Evolutionary conservation across 2,888 invertebrate species (phyloP).

Genomic region (Pseudococcus longispinus): DNA sequence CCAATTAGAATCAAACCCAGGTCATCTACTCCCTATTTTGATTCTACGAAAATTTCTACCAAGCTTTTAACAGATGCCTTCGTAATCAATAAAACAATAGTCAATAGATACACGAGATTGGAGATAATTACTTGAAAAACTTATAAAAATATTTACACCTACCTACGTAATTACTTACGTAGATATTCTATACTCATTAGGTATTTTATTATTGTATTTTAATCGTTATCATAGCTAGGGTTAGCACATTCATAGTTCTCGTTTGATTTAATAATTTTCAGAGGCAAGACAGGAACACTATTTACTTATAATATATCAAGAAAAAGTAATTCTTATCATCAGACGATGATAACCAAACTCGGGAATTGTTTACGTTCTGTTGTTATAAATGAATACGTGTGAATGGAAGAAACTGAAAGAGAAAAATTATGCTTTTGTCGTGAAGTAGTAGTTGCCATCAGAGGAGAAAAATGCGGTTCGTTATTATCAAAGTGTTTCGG

Average conservation of each 20-base stretch:
- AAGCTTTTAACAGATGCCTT: no score
- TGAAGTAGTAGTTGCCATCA: not conserved
- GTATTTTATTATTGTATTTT: not conserved
- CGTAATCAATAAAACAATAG: no score
- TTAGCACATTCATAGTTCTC: not conserved
- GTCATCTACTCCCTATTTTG: no score
- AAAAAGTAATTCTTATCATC: slow-evolving; percentile 33
- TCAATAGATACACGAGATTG: no score
- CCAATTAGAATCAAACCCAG: not conserved
- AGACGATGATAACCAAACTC: not conserved
- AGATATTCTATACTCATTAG: not conserved
- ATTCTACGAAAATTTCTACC: no score
- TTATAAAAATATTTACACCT: not conserved
- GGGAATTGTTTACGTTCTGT: slow-evolving; percentile 12
- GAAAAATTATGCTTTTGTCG: slow-evolving; percentile 23
- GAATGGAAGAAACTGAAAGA: not conserved
- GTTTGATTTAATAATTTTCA: not conserved
- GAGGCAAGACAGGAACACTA: slow-evolving; percentile 1
- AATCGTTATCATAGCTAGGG: not conserved
- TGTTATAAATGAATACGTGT: not conserved
- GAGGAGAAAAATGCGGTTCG: not conserved
- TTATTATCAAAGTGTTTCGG: not conserved
- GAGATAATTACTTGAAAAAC: not conserved
- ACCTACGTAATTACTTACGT: not conserved
- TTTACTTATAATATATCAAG: slow-evolving; percentile 24